phyloP scores from a whole-genome alignment of 2,113 vertebrate species.

The Zapus hudsonius region DNA sequence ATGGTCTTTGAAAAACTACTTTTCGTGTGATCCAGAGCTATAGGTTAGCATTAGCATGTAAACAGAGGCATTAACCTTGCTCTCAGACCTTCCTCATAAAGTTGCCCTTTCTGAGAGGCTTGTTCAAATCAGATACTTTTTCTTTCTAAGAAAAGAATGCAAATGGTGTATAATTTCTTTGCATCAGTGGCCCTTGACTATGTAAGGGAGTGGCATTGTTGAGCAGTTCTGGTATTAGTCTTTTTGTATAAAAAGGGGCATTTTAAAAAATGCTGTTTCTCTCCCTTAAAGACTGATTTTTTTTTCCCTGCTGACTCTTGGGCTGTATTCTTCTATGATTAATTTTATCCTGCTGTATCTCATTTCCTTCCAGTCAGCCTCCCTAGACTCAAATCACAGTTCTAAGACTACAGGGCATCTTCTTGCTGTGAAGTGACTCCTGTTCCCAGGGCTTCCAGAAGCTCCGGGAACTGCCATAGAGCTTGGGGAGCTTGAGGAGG shows the following conservation, averaged over 20 bases:
- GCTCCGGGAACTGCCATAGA: background rate
- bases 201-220: background rate
- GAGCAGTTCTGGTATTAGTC: background rate
- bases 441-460: background rate
- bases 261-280: background rate
- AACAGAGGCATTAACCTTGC: conserved; percentile 80
- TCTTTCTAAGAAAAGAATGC: conserved; percentile 61
- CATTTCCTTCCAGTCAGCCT: background rate
- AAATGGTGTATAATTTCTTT: conserved; percentile 43
- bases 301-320: background rate
- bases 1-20: conserved; percentile 54
- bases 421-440: background rate
- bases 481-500: no score
- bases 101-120: conserved; percentile 59
- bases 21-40: conserved; percentile 66
- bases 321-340: conserved; percentile 44
- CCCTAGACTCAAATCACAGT: background rate
- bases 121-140: conserved; percentile 63
- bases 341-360: background rate
- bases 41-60: conserved; percentile 84
- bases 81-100: conserved; percentile 73
- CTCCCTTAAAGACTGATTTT: background rate
- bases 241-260: conserved; percentile 30
- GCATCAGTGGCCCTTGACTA: conserved; percentile 40
- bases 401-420: background rate